Evolutionary conservation across 2,113 vertebrate species (phyloP).

Genomic region (Microcebus jonahi): DNA sequence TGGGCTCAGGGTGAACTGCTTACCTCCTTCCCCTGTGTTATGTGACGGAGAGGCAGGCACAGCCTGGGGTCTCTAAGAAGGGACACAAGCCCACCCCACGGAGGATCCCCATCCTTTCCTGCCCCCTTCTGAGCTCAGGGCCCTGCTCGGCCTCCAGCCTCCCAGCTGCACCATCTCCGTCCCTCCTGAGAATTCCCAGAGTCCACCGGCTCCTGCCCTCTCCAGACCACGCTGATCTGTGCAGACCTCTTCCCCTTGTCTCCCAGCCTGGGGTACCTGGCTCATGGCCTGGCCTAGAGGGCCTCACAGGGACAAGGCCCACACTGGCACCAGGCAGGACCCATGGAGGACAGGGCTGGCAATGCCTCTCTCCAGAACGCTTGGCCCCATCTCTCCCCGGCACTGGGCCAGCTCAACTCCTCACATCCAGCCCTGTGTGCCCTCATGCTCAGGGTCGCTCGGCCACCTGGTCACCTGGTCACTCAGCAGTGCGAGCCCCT

Average conservation of each 20-base stretch:
- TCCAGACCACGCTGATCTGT: too few relatives aligned
- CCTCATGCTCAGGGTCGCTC: neutral
- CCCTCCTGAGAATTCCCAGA: too few relatives aligned
- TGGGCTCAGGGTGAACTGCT: neutral
- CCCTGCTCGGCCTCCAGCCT: too few relatives aligned
- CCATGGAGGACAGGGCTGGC: neutral
- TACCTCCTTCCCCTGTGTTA: neutral
- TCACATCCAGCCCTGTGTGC: neutral
- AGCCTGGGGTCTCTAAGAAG: neutral
- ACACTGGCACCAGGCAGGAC: neutral
- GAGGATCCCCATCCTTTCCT: neutral
- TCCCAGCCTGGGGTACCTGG: too few relatives aligned
- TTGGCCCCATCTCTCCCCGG: neutral
- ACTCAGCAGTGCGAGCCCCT: neutral
- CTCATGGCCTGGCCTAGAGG: neutral
- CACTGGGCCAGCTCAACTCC: neutral
- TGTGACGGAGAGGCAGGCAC: neutral
- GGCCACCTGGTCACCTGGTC: neutral
- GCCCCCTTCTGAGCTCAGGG: neutral
- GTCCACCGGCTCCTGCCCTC: too few relatives aligned
- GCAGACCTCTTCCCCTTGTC: too few relatives aligned
- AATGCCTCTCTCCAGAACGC: neutral
- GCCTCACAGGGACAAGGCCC: neutral
- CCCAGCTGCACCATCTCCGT: too few relatives aligned
- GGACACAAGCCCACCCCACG: fast-evolving